These are phyloP conservation scores for Drosophila fungiperda DNA, from an alignment of 2,888 invertebrate genomes.

Conservation along the genomic window DNA sequence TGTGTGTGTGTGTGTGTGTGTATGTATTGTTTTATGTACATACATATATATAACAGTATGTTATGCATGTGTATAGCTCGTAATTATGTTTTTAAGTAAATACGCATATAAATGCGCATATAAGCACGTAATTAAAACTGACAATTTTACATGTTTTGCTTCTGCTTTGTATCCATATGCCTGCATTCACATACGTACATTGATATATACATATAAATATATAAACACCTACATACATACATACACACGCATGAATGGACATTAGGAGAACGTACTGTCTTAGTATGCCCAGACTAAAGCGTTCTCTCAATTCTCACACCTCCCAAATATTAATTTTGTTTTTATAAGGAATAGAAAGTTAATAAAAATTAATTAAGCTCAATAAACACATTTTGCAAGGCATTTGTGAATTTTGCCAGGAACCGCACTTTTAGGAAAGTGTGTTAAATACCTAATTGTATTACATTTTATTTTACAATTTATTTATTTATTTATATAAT, in stretches of 20 bases:
- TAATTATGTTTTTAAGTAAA: slow-evolving; percentile 41
- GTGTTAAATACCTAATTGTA: not conserved
- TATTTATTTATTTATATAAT: not conserved
- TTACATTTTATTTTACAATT: not conserved
- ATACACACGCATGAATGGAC: slow-evolving; percentile 10
- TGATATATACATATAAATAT: not conserved
- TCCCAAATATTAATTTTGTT: slow-evolving; percentile 25
- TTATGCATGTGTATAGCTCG: slow-evolving; percentile 10
- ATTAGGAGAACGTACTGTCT: not conserved
- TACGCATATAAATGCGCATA: slow-evolving; percentile 1
- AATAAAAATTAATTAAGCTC: slow-evolving; percentile 17
- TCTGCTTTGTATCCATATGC: slow-evolving; percentile 5
- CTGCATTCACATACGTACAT: not conserved
- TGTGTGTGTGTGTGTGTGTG: not conserved
- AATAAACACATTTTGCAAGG: slow-evolving; percentile 1
- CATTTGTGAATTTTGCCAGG: not conserved
- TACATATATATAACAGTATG: not conserved
- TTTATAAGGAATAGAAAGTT: slow-evolving; percentile 6
- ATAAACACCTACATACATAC: not conserved
- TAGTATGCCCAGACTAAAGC: slow-evolving; percentile 15
- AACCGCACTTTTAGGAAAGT: not conserved
- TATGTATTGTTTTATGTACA: not conserved
- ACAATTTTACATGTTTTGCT: slow-evolving; percentile 30
- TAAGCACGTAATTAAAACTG: slow-evolving; percentile 33
- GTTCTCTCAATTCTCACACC: slow-evolving; percentile 14